Evolutionary conservation across 2,113 vertebrate genomes (phyloP), one percentile per base, ranked within the genome.

Genomic region (Rhinolophus ferrumequinum): DNA sequence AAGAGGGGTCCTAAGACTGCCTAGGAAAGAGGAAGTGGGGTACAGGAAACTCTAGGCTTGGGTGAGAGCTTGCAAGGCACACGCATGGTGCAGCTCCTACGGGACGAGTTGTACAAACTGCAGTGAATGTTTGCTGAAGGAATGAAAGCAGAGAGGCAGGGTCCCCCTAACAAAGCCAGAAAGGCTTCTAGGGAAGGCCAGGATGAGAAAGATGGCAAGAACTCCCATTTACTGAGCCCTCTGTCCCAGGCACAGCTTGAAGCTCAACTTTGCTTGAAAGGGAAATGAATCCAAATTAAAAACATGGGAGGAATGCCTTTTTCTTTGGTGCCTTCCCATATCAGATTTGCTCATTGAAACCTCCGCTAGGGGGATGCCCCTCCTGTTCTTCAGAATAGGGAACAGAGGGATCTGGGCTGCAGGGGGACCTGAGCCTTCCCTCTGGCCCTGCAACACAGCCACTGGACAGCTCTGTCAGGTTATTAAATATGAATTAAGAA

Each of bases 401-500:
- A 44, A 50, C 30, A 8, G 10, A 22, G 14, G n/a, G 56, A 47
- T 18, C 18, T 2, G 2, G 47, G 47, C 47, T 66, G 44, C 28
- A 21, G 1, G 0, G 30, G 18, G 33, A 52, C 72, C 8, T 13
- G 0, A 3, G 93, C 60, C 69, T 86, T 30, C 1, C 11, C 58
- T 86, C 54, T 41, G 47, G 69, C 41, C 35, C 84, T 13, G 22
- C 30, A 56, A 80, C 62, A 38, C 11, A 18, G 88, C 64, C 21
- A 11, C 79, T 0, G 0, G 26, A 66, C 50, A 60, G 79, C 79
- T 41, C 22, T 24, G 54, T 35, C 12, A 60, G 54, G 77, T 77
- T 90, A 97, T 96, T 94, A 96, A 85, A 88, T 93, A 96, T 84
- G 86, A 92, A 97, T 94, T 94, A 90, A 88, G 95, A 96, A 95